These are phyloP conservation scores for Hydraecia micacea DNA, from an alignment of 2,888 invertebrate species.

Conservation along the genomic window DNA sequence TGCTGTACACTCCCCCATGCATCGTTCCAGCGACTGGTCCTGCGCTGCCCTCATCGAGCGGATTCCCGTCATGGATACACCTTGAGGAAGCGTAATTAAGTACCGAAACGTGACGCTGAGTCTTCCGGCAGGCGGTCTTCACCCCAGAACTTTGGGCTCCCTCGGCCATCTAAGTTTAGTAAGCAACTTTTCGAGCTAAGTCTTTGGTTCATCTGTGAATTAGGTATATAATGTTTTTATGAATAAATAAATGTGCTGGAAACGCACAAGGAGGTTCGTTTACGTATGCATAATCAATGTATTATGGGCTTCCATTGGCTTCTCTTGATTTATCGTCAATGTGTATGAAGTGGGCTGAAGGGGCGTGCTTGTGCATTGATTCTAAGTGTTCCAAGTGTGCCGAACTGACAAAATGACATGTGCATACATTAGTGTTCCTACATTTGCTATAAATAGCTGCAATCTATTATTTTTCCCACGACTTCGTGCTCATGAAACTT, in stretches of 20 bases:
- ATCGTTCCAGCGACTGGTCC: too few relatives aligned
- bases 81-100: not conserved
- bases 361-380: constrained; percentile 52
- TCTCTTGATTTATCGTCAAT: constrained; percentile 20
- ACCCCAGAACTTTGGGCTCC: not conserved
- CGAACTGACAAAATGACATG: constrained; percentile 19
- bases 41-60: not conserved
- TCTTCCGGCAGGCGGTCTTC: not conserved
- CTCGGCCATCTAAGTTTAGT: not conserved
- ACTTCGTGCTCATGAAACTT: not conserved
- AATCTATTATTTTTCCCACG: not conserved
- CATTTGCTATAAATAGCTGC: not conserved
- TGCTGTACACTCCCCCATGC: too few relatives aligned
- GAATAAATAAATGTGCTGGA: not conserved
- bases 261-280: constrained; percentile 2
- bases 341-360: constrained; percentile 23
- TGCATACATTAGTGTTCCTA: constrained; percentile 14
- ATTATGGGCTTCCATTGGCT: not conserved
- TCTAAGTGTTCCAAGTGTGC: constrained; percentile 33
- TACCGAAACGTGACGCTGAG: not conserved
- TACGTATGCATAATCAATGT: constrained; percentile 10
- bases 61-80: not conserved
- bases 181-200: not conserved
- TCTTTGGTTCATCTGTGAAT: not conserved
- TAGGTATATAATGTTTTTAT: not conserved